A percentile compares a stretch with the other conserved stretches of the same genome.
Conservation (phyloP, 2,888 invertebrate species). For the Diaprepes abbreviatus region DNA sequence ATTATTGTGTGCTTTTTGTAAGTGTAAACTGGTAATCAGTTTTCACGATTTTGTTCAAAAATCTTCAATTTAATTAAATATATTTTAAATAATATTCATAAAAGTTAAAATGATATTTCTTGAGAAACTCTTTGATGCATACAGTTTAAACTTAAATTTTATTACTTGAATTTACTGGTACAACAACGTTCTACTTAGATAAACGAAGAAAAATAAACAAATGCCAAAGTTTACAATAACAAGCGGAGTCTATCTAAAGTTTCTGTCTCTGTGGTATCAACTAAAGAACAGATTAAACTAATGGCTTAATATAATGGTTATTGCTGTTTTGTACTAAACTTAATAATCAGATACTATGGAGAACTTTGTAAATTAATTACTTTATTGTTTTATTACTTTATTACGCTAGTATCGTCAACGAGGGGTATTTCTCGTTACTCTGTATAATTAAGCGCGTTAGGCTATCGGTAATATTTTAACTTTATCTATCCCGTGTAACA, state of each 20-base stretch:
- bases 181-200: conserved; percentile 6
- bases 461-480: conserved; percentile 20
- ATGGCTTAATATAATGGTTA: conserved; percentile 29
- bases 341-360: conserved; percentile 29
- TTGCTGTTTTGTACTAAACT: conserved; percentile 29
- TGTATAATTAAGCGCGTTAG: conserved; percentile 25
- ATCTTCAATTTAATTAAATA: too few species aligned
- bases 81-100: too few species aligned
- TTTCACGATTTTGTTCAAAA: too few species aligned
- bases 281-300: conserved; percentile 33
- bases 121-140: too few species aligned
- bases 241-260: conserved; percentile 26
- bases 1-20: too few species aligned
- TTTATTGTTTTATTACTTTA: conserved; percentile 36
- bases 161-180: neutral
- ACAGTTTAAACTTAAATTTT: too few species aligned
- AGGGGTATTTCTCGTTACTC: conserved; percentile 13
- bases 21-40: too few species aligned
- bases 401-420: conserved; percentile 14
- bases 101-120: too few species aligned
- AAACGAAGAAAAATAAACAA: conserved; percentile 28
- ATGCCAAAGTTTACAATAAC: conserved; percentile 22
- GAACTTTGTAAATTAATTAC: conserved; percentile 35
- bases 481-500: conserved; percentile 19
- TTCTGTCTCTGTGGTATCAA: conserved; percentile 26